These are phyloP conservation scores for Jaculus jaculus DNA, from an alignment of 2,113 vertebrate genomes.

Conservation along the genomic window DNA sequence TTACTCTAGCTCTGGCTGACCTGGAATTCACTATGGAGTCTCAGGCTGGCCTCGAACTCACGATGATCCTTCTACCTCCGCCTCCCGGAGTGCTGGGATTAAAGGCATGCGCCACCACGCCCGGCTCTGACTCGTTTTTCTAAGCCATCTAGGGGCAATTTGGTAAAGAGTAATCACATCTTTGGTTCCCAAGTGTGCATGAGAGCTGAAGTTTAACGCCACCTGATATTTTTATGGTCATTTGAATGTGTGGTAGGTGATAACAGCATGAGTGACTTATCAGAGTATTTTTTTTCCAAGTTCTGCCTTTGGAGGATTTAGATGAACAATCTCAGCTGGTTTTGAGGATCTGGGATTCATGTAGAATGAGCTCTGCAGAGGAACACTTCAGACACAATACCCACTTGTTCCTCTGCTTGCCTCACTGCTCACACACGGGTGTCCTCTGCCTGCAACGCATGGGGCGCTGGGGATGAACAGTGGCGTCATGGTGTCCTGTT, in stretches of 20 bases:
- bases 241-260: conserved; percentile 4
- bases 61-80: too few relatives aligned
- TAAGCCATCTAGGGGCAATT: neutral
- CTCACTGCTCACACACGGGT: rapidly evolving
- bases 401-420: neutral
- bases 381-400: neutral
- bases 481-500: neutral
- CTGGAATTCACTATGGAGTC: too few relatives aligned
- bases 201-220: neutral
- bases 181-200: neutral
- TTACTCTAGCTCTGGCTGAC: too few relatives aligned
- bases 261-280: neutral
- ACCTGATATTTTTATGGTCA: conserved; percentile 1
- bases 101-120: too few relatives aligned
- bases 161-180: conserved; percentile 7
- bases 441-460: neutral
- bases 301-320: neutral
- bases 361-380: neutral
- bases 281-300: neutral
- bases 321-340: neutral
- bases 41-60: too few relatives aligned
- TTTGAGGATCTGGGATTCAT: neutral
- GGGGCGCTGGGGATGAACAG: neutral
- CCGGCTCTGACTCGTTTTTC: too few relatives aligned
- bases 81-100: too few relatives aligned